A percentile compares a stretch with the other conserved stretches of the same genome.
Evolutionary conservation across 2,797 vertebrate species (phyloP).

Genomic region (Darevskia nairensis): DNA sequence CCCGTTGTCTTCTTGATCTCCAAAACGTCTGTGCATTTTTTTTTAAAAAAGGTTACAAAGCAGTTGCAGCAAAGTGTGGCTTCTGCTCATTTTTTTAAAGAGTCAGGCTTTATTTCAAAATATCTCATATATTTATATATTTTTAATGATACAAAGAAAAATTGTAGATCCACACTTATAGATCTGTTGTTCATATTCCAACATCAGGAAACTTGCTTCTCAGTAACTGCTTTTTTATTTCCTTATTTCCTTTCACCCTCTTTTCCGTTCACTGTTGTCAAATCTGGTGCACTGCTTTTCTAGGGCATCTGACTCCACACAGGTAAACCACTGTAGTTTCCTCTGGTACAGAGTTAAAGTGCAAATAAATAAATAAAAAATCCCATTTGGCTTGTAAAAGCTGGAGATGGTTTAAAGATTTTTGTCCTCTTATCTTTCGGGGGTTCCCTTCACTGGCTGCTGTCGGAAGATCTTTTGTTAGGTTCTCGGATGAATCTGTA

Average conservation of each 20-base stretch:
- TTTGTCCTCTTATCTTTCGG: constrained; percentile 74
- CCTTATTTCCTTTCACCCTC: neutral
- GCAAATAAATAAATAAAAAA: constrained; percentile 91
- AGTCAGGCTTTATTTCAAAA: constrained; percentile 82
- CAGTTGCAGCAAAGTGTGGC: constrained; percentile 75
- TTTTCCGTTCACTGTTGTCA: constrained; percentile 67
- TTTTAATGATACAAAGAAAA: constrained; percentile 81
- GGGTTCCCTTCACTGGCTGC: constrained; percentile 63
- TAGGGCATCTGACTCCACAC: constrained; percentile 64
- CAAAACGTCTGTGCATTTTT: constrained; percentile 67
- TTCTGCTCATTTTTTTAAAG: constrained; percentile 75
- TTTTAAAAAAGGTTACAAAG: constrained; percentile 60
- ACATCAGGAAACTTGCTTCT: constrained; percentile 65
- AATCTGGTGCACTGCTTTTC: constrained; percentile 57
- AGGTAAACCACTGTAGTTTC: constrained; percentile 75
- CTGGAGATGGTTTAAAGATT: constrained; percentile 83
- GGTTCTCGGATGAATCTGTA: constrained; percentile 98
- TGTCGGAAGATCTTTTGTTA: constrained; percentile 84
- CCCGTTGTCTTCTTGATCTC: constrained; percentile 57
- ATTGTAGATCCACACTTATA: constrained; percentile 77
- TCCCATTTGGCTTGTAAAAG: constrained; percentile 88
- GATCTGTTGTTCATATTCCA: constrained; percentile 65
- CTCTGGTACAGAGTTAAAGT: constrained; percentile 79
- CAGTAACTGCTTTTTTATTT: constrained; percentile 65
- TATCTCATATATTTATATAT: constrained; percentile 80